Evolutionary conservation across 1,140 invertebrate species (phyloP).

Genomic region (Drosophila arawakana): DNA sequence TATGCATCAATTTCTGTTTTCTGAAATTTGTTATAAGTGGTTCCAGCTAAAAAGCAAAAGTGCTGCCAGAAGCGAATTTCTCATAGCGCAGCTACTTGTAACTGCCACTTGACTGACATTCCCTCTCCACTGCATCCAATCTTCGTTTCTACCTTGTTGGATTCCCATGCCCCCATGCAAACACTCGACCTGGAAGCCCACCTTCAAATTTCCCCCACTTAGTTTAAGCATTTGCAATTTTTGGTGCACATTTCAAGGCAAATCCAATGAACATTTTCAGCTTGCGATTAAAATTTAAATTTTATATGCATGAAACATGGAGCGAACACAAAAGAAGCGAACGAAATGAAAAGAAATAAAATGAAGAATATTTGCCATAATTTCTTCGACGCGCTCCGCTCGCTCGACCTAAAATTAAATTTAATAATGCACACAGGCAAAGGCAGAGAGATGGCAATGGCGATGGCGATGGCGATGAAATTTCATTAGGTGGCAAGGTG

Average conservation of each 20-base stretch:
- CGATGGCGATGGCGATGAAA: slow-evolving; percentile 39
- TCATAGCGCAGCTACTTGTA: background rate
- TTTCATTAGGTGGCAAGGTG: slow-evolving; percentile 56
- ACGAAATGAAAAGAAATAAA: slow-evolving; percentile 20
- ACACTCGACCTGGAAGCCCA: background rate
- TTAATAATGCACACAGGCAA: slow-evolving; percentile 67
- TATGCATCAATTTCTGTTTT: slow-evolving; percentile 2
- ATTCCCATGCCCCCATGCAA: background rate
- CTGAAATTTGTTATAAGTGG: background rate
- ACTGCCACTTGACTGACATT: slow-evolving; percentile 16
- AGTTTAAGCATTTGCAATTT: background rate
- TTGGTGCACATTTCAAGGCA: slow-evolving; percentile 19
- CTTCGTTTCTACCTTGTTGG: background rate
- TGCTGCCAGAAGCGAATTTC: background rate
- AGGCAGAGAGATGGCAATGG: background rate
- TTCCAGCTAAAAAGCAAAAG: slow-evolving; percentile 1
- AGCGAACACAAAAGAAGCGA: slow-evolving; percentile 6
- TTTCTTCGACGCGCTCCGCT: slow-evolving; percentile 43
- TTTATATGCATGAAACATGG: slow-evolving; percentile 45
- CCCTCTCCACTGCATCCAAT: slow-evolving; percentile 2
- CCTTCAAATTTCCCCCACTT: background rate
- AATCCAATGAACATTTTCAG: slow-evolving; percentile 52
- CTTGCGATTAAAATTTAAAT: slow-evolving; percentile 76
- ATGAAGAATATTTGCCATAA: slow-evolving; percentile 69
- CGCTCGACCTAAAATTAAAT: slow-evolving; percentile 66